phyloP scores from a whole-genome alignment of 2,888 invertebrate genomes.

The Morpho achilles region DNA sequence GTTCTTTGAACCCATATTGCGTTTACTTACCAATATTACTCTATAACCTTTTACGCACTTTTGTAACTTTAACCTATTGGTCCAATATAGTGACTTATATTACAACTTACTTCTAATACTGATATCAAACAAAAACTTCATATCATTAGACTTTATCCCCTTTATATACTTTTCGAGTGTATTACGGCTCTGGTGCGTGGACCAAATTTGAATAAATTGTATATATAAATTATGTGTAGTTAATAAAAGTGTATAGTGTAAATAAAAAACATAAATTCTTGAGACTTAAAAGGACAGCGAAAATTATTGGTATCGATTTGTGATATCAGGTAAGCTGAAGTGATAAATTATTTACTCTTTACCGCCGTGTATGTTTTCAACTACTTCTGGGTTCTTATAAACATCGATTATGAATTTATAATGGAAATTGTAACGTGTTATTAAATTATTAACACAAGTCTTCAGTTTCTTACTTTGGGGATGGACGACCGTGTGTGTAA shows the following conservation, averaged over 20 bases:
- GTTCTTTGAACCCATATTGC: slow-evolving; percentile 29
- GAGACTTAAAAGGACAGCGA: slow-evolving; percentile 22
- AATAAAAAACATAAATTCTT: slow-evolving; percentile 31
- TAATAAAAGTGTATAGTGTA: slow-evolving; percentile 47
- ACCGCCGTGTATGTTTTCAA: background rate
- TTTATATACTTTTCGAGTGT: slow-evolving; percentile 17
- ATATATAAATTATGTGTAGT: slow-evolving; percentile 31
- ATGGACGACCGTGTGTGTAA: too few relatives aligned
- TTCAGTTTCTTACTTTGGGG: too few relatives aligned
- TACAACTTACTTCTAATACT: slow-evolving; percentile 27
- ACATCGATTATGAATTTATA: background rate
- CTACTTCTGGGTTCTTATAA: background rate
- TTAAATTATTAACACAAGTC: too few relatives aligned
- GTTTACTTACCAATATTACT: slow-evolving; percentile 16
- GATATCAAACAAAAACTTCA: slow-evolving; percentile 47
- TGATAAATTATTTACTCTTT: slow-evolving; percentile 9
- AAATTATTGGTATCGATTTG: slow-evolving; percentile 21
- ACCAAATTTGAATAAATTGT: slow-evolving; percentile 46
- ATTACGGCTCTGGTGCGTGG: slow-evolving; percentile 30
- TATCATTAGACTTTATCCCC: slow-evolving; percentile 30
- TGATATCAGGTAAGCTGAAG: slow-evolving; percentile 22
- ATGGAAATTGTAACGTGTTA: too few relatives aligned
- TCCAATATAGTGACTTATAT: slow-evolving; percentile 67
- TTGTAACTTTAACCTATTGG: slow-evolving; percentile 44
- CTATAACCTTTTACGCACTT: slow-evolving; percentile 28